A percentile compares a stretch with the other conserved stretches of the same genome.
These are phyloP conservation scores for Chunga burmeisteri DNA, from an alignment of 2,113 vertebrate species.

Conservation along the genomic window DNA sequence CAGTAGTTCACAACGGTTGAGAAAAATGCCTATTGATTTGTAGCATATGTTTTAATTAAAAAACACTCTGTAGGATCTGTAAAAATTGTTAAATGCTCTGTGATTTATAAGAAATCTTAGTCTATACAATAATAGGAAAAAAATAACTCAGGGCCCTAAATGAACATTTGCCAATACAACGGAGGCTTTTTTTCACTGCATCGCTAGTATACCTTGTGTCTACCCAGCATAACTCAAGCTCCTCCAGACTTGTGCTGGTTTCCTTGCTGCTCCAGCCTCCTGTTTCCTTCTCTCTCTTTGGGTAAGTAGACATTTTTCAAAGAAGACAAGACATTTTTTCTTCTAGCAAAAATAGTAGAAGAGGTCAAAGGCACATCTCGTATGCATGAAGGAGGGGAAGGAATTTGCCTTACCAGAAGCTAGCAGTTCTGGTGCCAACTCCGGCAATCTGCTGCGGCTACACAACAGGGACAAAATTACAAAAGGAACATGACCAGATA, in stretches of 20 bases:
- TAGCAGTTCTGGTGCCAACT: neutral
- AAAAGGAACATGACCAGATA: neutral
- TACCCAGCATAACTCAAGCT: neutral
- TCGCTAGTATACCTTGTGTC: rapidly evolving
- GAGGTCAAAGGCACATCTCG: neutral
- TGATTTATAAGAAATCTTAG: neutral
- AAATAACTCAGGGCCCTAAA: neutral
- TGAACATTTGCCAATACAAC: neutral
- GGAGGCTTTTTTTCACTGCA: neutral
- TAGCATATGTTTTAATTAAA: neutral
- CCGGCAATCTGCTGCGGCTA: neutral
- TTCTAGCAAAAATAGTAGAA: neutral
- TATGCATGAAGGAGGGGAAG: neutral
- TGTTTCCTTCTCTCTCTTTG: neutral
- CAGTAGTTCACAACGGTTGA: neutral
- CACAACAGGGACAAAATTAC: neutral
- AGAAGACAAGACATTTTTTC: neutral
- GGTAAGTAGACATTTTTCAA: neutral
- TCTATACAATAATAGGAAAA: neutral
- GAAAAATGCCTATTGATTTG: neutral
- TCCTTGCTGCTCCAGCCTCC: neutral
- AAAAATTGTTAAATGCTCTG: neutral
- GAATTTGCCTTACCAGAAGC: neutral
- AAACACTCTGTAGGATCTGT: neutral
- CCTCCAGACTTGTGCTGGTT: neutral